Evolutionary conservation across 1,140 invertebrate genomes (phyloP).

Genomic region (Tetragonula clypearis): DNA sequence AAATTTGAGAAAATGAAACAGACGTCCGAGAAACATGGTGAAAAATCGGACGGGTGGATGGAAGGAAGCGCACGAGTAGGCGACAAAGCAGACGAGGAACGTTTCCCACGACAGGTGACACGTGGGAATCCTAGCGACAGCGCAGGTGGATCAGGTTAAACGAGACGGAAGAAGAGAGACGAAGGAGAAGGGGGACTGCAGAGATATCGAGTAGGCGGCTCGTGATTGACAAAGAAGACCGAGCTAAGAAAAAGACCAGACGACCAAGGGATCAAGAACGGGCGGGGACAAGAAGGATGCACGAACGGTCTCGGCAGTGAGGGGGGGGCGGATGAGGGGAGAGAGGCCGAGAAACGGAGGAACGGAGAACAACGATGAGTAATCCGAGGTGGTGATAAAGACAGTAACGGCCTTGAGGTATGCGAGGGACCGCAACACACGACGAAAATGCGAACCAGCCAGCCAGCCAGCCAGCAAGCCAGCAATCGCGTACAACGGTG

Average conservation of each 20-base stretch:
- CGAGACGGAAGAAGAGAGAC: conserved; percentile 49
- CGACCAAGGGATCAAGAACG: conserved; percentile 4
- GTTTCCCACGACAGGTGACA: conserved; percentile 81
- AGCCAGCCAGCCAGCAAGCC: background rate
- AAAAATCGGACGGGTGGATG: conserved; percentile 21
- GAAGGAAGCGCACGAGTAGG: conserved; percentile 54
- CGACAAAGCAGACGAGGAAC: conserved; percentile 68
- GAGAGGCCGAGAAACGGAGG: conserved; percentile 37
- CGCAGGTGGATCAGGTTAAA: conserved; percentile 76
- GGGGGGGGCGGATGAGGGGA: background rate
- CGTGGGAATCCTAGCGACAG: conserved; percentile 77
- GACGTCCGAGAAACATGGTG: background rate
- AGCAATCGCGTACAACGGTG: conserved; percentile 1
- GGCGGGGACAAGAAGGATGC: conserved; percentile 39
- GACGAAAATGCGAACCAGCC: conserved; percentile 16
- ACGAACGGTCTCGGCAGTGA: background rate
- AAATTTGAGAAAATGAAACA: background rate
- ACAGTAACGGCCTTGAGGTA: conserved; percentile 58
- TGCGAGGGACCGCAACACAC: conserved; percentile 25
- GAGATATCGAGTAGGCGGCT: conserved; percentile 40
- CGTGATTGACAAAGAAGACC: conserved; percentile 20
- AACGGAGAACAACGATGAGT: conserved; percentile 47
- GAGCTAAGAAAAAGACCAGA: conserved; percentile 31
- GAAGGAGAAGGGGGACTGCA: conserved; percentile 6
- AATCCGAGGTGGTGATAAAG: conserved; percentile 50